A percentile compares a stretch with the other conserved stretches of the same genome.
These are phyloP conservation scores for Sisyra terminalis DNA, from an alignment of 2,888 invertebrate genomes.

Conservation along the genomic window DNA sequence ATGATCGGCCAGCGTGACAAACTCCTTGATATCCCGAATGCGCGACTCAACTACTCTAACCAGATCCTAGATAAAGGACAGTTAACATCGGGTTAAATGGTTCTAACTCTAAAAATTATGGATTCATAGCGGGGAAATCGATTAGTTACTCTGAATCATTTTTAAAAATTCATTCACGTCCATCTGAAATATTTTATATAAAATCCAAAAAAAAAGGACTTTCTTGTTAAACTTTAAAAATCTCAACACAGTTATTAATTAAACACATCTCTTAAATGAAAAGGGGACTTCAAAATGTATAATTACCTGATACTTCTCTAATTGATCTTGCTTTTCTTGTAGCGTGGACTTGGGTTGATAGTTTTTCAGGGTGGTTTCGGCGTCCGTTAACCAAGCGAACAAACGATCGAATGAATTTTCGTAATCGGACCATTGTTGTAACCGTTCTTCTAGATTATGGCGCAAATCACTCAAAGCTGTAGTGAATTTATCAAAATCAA, in stretches of 20 bases:
- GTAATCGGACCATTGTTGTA: constrained; percentile 84
- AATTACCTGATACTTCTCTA: constrained; percentile 77
- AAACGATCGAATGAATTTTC: constrained; percentile 71
- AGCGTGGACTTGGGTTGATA: constrained; percentile 67
- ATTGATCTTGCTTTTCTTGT: constrained; percentile 80
- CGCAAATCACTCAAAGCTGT: constrained; percentile 61
- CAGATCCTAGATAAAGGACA: constrained; percentile 43
- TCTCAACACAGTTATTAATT: too few species aligned
- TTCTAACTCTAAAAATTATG: not conserved
- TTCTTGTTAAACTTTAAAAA: too few species aligned
- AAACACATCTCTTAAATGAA: too few species aligned
- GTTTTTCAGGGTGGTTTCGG: constrained; percentile 72
- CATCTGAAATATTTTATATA: not conserved
- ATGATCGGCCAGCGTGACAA: constrained; percentile 57
- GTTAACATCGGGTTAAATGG: constrained; percentile 1
- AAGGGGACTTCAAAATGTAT: too few species aligned
- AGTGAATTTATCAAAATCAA: constrained; percentile 70
- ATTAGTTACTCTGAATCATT: not conserved
- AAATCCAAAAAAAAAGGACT: too few species aligned
- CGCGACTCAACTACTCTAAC: constrained; percentile 56
- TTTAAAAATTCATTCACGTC: not conserved
- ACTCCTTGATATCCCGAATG: constrained; percentile 53
- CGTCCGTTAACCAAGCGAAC: constrained; percentile 69
- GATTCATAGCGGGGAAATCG: not conserved
- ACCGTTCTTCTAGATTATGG: constrained; percentile 63